phyloP scores from a whole-genome alignment of 2,797 vertebrate genomes.

The Smutsia temminckii region DNA sequence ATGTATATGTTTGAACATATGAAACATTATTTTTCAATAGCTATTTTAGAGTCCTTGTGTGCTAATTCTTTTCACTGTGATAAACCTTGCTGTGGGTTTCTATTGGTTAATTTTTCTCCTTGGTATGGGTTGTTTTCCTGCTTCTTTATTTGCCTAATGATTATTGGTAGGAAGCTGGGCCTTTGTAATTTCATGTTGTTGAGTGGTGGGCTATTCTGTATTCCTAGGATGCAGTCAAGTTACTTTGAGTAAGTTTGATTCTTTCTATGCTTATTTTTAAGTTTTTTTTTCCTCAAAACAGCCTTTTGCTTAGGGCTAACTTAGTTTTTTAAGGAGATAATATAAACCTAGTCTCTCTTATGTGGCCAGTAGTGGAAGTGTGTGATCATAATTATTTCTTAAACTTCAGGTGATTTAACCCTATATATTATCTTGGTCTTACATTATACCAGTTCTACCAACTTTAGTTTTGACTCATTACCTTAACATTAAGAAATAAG shows the following conservation, averaged over 20 bases:
- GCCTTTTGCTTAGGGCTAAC: not conserved
- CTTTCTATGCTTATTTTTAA: not conserved
- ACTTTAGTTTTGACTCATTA: not conserved
- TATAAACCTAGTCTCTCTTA: not conserved
- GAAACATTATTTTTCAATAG: not conserved
- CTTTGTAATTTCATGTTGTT: not conserved
- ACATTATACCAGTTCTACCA: not conserved
- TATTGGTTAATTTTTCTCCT: not conserved
- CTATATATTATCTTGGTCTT: not conserved
- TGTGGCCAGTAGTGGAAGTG: not conserved
- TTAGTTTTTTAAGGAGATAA: constrained; percentile 17
- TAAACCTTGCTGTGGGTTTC: not conserved
- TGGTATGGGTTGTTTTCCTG: not conserved
- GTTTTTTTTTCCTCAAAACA: not conserved
- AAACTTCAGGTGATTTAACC: not conserved
- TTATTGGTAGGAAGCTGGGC: not conserved
- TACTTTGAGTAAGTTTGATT: not conserved
- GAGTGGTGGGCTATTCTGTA: not conserved
- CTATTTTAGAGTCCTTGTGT: not conserved
- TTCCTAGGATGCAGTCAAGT: not conserved
- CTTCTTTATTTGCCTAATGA: not conserved
- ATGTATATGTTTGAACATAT: not conserved
- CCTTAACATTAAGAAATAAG: not conserved
- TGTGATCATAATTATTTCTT: not conserved
- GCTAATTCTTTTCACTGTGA: not conserved